Evolutionary conservation across 2,113 vertebrate genomes (phyloP), one percentile per base, ranked within the genome.

Genomic region (Hemiscyllium ocellatum): DNA sequence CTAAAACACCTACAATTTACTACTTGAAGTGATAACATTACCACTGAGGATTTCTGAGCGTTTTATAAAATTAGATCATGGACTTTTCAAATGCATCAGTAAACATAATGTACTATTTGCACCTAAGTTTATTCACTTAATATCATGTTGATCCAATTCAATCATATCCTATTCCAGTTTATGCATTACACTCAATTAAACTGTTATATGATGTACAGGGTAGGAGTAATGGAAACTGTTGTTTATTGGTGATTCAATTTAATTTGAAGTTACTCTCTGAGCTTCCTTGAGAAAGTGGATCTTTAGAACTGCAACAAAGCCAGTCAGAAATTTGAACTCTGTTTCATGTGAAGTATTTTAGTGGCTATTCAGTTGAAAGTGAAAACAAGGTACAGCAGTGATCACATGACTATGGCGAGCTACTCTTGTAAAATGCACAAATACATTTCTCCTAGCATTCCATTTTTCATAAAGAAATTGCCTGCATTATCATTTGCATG

Each of bases 71-170:
- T 76, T 29, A 17, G 42, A 95, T 72, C 29, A 72, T 72, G 94
- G 66, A 52, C 10, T 12, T 47, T 76, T 95, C 42, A 95, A 72
- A 52, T 52, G 94, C 94, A 52, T 95, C 69, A 95, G 94, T 95
- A 95, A 95, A 52, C 94, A 50, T 72, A 95, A 95, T 72, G 22
- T 95, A 95, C 66, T 95, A 42, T 95, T 95, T 76, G 69, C 94
- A 72, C 42, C 94, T 95, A 47, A 24, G 42, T 95, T 95, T 70
- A 95, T 95, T 76, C 69, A 50, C 47, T 95, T 95, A 69, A 95
- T 70, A 95, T 95, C 94, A 95, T 95, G 94, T 72, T 95, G 94
- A 95, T 95, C 94, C 94, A 95, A 72, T 95, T 95, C 94, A 95
- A 70, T 95, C 94, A 95, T 42, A 52, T 72, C 37, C 94, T 52